Evolutionary conservation across 2,113 vertebrate genomes (phyloP).

Genomic region (Urocolius indicus): DNA sequence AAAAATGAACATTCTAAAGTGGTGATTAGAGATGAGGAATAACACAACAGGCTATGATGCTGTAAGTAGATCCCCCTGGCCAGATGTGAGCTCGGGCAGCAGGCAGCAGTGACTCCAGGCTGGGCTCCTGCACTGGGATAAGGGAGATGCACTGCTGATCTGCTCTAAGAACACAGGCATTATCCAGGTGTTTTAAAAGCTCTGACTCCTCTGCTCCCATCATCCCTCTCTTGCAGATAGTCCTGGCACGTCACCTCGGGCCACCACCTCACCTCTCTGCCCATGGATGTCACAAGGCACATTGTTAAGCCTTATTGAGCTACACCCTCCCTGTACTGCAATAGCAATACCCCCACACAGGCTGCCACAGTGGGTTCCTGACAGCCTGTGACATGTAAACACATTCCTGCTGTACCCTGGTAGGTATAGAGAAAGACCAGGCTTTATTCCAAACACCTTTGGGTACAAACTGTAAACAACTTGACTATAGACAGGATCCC

Average conservation of each 20-base stretch:
- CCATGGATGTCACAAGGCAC: neutral
- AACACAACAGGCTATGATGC: neutral
- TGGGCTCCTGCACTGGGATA: neutral
- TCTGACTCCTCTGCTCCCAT: neutral
- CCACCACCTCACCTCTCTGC: neutral
- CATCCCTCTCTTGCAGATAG: neutral
- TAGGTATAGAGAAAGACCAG: neutral
- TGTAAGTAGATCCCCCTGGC: neutral
- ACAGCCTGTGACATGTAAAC: neutral
- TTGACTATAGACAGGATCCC: neutral
- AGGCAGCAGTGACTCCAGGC: neutral
- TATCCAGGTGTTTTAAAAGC: neutral
- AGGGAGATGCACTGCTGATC: neutral
- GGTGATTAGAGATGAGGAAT: neutral
- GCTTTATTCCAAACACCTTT: neutral
- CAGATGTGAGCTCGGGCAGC: neutral
- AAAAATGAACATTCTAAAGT: neutral
- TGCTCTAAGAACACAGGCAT: neutral
- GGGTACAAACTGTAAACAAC: neutral
- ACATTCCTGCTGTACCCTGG: neutral
- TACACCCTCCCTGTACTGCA: accelerated
- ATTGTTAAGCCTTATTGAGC: neutral
- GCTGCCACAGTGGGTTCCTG: neutral
- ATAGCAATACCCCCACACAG: too few relatives aligned
- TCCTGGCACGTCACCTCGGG: neutral